phyloP scores from a whole-genome alignment of 2,113 vertebrate species.

The Psittacula cyanocephala region DNA sequence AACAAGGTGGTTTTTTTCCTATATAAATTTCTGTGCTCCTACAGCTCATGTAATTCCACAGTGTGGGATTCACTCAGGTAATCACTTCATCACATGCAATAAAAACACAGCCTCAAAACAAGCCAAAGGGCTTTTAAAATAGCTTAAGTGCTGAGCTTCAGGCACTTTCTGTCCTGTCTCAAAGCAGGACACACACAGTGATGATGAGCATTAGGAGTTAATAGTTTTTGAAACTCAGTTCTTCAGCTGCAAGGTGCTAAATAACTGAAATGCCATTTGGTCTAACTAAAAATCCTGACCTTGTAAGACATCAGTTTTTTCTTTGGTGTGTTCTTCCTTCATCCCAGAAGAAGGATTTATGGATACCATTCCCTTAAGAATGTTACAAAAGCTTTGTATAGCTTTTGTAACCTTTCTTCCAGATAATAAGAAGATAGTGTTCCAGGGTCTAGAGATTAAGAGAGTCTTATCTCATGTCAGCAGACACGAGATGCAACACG shows the following conservation, averaged over 20 bases:
- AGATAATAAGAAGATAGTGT: neutral
- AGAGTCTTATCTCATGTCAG: neutral
- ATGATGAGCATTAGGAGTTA: neutral
- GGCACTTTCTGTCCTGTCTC: neutral
- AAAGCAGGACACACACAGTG: neutral
- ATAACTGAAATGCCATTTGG: neutral
- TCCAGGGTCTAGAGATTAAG: neutral
- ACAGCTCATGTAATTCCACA: neutral
- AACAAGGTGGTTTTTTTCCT: neutral
- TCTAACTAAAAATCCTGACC: neutral
- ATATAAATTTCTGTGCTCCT: neutral
- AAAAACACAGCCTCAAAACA: conserved; percentile 3
- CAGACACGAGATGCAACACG: neutral
- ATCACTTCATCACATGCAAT: neutral
- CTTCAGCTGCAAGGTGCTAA: neutral
- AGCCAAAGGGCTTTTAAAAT: neutral
- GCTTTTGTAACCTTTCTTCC: neutral
- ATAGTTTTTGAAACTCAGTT: neutral
- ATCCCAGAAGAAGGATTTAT: neutral
- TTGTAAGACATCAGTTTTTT: neutral
- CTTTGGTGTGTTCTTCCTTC: neutral
- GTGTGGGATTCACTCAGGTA: neutral
- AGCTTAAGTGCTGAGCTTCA: neutral
- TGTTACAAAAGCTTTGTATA: neutral
- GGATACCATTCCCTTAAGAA: neutral